phyloP scores from a whole-genome alignment of 64 coral and sea anemone species.

The Pachyseris speciosa region DNA sequence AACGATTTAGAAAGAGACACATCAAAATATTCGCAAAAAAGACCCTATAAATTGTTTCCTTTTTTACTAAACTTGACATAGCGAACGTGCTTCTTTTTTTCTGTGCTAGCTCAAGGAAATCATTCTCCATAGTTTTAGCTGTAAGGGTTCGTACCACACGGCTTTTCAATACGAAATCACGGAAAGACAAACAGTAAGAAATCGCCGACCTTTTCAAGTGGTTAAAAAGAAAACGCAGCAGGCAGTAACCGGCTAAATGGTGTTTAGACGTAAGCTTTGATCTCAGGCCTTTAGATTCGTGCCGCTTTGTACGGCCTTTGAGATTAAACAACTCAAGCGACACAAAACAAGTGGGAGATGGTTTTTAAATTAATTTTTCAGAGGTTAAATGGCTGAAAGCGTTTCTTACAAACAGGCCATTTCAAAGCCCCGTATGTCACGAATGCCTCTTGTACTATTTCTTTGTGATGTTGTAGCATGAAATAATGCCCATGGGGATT shows the following conservation, averaged over 20 bases:
- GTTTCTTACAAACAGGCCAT: not conserved
- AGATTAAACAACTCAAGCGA: slow-evolving; percentile 17
- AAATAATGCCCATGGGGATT: not conserved
- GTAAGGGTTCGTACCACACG: not conserved
- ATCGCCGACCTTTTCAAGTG: slow-evolving; percentile 30
- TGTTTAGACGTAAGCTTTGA: slow-evolving; percentile 39
- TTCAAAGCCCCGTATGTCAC: not conserved
- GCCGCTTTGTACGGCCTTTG: slow-evolving; percentile 10
- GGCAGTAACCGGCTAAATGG: slow-evolving; percentile 15
- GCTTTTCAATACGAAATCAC: not conserved
- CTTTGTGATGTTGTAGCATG: too few relatives aligned
- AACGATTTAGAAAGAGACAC: not conserved
- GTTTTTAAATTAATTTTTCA: not conserved
- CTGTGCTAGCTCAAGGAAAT: not conserved
- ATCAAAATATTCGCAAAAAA: not conserved
- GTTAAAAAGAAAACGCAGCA: slow-evolving; percentile 33
- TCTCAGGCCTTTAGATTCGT: not conserved
- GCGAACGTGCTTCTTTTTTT: not conserved
- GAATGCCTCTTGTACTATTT: not conserved
- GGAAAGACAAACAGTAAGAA: slow-evolving; percentile 8
- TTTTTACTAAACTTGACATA: not conserved
- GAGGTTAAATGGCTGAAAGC: not conserved
- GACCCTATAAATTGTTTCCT: not conserved
- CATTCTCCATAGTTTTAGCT: not conserved
- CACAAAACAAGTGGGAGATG: slow-evolving; percentile 37